Percentiles rank a stretch among this genome's conserved stretches.
Evolutionary conservation across 2,888 invertebrate species (phyloP).

Genomic region (Mythimna lalbum): DNA sequence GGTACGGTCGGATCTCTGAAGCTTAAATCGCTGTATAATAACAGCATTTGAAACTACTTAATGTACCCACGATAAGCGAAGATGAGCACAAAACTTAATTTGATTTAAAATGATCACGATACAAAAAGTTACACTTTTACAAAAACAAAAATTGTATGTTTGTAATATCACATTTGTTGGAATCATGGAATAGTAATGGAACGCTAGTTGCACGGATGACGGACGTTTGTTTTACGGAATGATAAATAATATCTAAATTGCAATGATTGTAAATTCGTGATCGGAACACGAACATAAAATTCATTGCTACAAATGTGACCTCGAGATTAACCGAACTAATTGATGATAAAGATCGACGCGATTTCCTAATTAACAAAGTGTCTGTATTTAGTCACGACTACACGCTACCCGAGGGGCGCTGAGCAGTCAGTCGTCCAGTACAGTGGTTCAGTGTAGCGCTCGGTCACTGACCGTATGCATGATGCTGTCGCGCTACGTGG

Average conservation of each 20-base stretch:
- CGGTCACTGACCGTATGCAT: conserved; percentile 40
- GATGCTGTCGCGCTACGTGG: conserved; percentile 86
- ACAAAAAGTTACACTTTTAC: not conserved
- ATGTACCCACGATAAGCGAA: not conserved
- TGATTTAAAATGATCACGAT: no score
- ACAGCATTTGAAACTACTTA: not conserved
- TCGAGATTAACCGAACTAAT: conserved; percentile 59
- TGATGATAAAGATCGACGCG: conserved; percentile 59
- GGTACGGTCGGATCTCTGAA: not conserved
- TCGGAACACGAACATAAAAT: conserved; percentile 21
- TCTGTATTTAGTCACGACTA: conserved; percentile 26
- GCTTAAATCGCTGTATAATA: not conserved
- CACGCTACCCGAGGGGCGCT: not conserved
- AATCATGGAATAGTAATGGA: not conserved
- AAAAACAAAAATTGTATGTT: not conserved
- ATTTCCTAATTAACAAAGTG: conserved; percentile 39
- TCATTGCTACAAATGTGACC: conserved; percentile 44
- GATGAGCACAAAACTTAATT: no score
- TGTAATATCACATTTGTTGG: not conserved
- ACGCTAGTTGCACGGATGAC: not conserved
- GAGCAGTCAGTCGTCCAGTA: not conserved
- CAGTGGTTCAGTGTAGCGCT: conserved; percentile 10
- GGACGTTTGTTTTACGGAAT: conserved; percentile 6
- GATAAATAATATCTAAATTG: not conserved
- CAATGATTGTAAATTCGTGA: conserved; percentile 38